These are phyloP conservation scores for Phenganax marumi DNA, from an alignment of 92 coral and sea anemone species.

Conservation along the genomic window DNA sequence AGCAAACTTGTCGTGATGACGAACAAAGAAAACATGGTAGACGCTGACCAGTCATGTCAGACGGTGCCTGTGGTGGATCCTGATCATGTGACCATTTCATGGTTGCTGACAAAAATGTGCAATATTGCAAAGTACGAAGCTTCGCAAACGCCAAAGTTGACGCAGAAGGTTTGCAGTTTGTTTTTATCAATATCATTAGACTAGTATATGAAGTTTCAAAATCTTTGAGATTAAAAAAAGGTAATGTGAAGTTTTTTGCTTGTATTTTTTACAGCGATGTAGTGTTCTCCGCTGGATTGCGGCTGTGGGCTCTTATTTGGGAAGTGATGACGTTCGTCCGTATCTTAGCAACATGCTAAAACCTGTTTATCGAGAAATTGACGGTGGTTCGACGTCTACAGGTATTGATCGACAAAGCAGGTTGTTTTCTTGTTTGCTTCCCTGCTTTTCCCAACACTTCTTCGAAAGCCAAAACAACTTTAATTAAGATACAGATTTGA, in stretches of 20 bases:
- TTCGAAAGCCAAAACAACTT: no score
- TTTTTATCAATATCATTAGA: not conserved
- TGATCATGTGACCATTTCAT: slow-evolving; percentile 51
- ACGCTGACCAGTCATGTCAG: slow-evolving; percentile 1
- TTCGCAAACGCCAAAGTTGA: slow-evolving; percentile 79
- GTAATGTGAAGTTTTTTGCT: not conserved
- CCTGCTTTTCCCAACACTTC: no score
- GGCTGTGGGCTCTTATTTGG: slow-evolving; percentile 74
- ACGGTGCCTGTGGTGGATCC: not conserved
- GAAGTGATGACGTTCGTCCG: slow-evolving; percentile 63
- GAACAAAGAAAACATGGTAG: not conserved
- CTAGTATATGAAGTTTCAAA: not conserved
- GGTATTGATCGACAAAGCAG: slow-evolving; percentile 47
- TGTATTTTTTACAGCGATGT: slow-evolving; percentile 59
- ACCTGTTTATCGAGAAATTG: slow-evolving; percentile 88
- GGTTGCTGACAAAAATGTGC: slow-evolving; percentile 62
- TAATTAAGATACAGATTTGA: not conserved
- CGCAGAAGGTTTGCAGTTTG: slow-evolving; percentile 64
- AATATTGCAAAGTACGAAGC: slow-evolving; percentile 79
- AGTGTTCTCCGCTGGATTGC: slow-evolving; percentile 92
- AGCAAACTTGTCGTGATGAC: slow-evolving; percentile 63
- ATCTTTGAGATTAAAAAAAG: not conserved
- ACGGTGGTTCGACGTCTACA: slow-evolving; percentile 65
- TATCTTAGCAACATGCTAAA: slow-evolving; percentile 65
- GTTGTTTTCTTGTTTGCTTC: not conserved